These are phyloP conservation scores for Galbula dea DNA, from an alignment of 2,113 vertebrate genomes.

Conservation along the genomic window DNA sequence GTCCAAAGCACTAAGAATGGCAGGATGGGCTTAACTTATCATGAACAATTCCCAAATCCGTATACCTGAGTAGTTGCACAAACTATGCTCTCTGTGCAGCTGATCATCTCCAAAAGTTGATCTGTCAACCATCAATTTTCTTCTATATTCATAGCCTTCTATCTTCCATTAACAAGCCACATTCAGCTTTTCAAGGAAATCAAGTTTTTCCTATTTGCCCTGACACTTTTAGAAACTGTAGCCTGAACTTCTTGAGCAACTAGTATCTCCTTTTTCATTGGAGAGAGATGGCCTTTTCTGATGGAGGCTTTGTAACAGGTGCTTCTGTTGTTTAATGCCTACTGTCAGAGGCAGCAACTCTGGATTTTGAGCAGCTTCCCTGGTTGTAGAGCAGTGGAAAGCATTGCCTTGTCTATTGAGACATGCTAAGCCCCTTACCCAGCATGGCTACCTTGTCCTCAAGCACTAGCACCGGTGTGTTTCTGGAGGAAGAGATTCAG, in stretches of 20 bases:
- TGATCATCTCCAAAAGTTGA: neutral
- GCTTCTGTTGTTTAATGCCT: neutral
- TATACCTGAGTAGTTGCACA: neutral
- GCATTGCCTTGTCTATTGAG: neutral
- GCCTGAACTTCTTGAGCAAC: neutral
- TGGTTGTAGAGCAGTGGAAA: neutral
- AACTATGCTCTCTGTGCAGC: neutral
- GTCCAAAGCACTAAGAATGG: neutral
- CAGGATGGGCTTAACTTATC: neutral
- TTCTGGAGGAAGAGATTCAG: accelerated
- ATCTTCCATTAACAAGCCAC: neutral
- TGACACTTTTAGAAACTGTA: neutral
- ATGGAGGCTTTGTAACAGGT: neutral
- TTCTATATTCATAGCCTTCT: neutral
- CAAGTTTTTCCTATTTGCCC: neutral
- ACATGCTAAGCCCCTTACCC: neutral
- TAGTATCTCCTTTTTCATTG: neutral
- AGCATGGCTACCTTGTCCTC: accelerated
- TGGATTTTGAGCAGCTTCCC: neutral
- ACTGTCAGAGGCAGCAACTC: neutral
- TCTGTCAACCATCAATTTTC: neutral
- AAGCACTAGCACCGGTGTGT: accelerated
- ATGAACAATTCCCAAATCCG: neutral
- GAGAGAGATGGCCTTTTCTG: neutral
- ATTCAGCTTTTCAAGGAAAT: neutral